Percentiles rank a stretch among this genome's conserved stretches.
Conservation (phyloP, 2,888 invertebrate species). For the Ommatoiulus sabulosus region DNA sequence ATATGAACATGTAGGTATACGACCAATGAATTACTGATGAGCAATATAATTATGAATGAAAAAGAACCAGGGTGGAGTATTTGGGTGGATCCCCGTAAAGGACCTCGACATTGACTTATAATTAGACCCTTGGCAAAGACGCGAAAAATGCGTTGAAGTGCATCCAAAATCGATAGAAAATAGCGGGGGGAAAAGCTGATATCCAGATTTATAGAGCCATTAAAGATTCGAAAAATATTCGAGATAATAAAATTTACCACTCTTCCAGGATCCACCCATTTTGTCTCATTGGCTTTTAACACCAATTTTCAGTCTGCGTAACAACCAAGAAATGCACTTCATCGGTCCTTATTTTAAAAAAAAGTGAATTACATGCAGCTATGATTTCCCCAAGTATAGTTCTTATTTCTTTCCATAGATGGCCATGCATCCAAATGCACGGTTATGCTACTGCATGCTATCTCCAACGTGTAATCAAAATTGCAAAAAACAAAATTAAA, state of each 20-base stretch:
- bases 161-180: constrained; percentile 13
- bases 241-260: neutral
- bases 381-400: too few relatives aligned
- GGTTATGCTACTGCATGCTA: too few relatives aligned
- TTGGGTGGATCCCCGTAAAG: constrained; percentile 25
- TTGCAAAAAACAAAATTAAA: too few relatives aligned
- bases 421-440: too few relatives aligned
- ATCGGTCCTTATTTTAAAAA: too few relatives aligned
- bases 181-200: neutral
- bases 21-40: constrained; percentile 13
- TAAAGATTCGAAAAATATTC: neutral
- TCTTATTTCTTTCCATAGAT: too few relatives aligned
- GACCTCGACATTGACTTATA: constrained; percentile 30
- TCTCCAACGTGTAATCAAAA: too few relatives aligned
- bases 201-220: neutral
- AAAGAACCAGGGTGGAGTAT: neutral
- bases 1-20: neutral
- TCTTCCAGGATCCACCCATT: neutral
- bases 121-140: neutral
- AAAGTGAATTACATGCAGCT: too few relatives aligned
- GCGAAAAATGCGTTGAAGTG: neutral
- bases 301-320: too few relatives aligned
- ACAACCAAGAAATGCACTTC: too few relatives aligned
- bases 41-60: constrained; percentile 2
- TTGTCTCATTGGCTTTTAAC: too few relatives aligned